Evolutionary conservation across 2,113 vertebrate genomes (phyloP), one percentile per base, ranked within the genome.

Genomic region (zebrafish (Danio rerio)): DNA sequence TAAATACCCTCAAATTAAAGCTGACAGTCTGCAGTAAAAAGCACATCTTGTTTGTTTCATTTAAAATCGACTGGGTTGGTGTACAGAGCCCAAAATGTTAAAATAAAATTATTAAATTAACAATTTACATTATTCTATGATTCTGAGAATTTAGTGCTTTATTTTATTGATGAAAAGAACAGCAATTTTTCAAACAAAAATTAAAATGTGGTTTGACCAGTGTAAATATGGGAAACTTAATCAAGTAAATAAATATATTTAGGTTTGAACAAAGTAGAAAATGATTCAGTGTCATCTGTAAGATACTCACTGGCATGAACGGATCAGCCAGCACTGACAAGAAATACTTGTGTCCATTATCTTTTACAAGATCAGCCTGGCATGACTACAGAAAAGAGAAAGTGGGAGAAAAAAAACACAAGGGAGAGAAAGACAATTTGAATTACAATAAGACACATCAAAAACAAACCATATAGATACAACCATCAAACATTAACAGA

Each of bases 301-400:
- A 12, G 40, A 75, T 68, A 88, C 98, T 98, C 94, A 99, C 98
- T 0, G 98, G 97, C 98, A 99, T 99, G 90, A 98, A 99, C 0
- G 94, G 97, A 86, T 99, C 98, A 0, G 97, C 96, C 89, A 99
- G 80, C 77, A 99, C 98, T 0, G 98, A 99, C n/a, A 99, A 95
- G 93, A 99, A 99, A 90, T 99, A 99, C 87, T 99, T 99, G 95
- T 99, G 98, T 0, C 98, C 98, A 2, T 96, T 98, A 94, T 99
- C 98, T 92, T 99, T 99, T 83, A 99, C 98, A 68, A 99, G 94
- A 90, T 99, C 98, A 11, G 98, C 98, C 84, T 99, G 98, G 92
- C 98, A 99, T 0, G 98, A 99, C 98, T 99, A 90, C 9, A 85
- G 90, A 11, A 31, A 40, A 69, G 18, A 62, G 16, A 43, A 12